Conservation (phyloP, 2,113 vertebrate species). For the Drymodes brunneopygia region DNA sequence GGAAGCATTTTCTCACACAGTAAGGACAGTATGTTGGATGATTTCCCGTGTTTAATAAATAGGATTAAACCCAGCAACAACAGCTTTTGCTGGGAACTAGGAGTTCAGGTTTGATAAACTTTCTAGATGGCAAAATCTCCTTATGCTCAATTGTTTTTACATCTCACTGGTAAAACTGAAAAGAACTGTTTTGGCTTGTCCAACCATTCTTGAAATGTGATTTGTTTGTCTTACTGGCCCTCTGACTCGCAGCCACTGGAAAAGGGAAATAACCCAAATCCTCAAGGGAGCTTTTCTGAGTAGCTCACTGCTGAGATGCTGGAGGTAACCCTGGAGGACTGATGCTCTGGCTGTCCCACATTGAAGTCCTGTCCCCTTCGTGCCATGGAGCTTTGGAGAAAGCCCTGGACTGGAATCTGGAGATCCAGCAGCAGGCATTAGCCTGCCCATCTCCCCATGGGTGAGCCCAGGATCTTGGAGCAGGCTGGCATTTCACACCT, state of each 20-base stretch:
- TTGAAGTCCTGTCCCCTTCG: background rate
- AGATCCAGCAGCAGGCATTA: background rate
- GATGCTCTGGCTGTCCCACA: background rate
- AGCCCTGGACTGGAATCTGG: rapidly evolving
- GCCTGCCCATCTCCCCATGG: background rate
- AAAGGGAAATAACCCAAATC: background rate
- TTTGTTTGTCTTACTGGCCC: background rate
- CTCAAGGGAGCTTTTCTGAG: background rate
- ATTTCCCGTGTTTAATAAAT: background rate
- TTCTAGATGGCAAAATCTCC: constrained; percentile 6
- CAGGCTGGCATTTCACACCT: constrained; percentile 56
- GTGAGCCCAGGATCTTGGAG: background rate
- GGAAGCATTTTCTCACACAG: background rate
- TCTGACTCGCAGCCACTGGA: background rate
- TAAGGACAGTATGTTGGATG: background rate
- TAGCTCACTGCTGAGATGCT: background rate
- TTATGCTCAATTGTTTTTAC: constrained; percentile 32
- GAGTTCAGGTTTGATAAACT: background rate
- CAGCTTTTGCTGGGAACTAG: background rate
- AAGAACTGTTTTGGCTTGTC: background rate
- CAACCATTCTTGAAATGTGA: background rate
- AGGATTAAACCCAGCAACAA: background rate
- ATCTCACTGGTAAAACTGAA: constrained; percentile 12
- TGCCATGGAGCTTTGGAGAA: background rate
- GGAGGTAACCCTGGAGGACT: background rate